Conservation (phyloP, 2,113 vertebrate genomes). For the Rhynchomys soricoides region DNA sequence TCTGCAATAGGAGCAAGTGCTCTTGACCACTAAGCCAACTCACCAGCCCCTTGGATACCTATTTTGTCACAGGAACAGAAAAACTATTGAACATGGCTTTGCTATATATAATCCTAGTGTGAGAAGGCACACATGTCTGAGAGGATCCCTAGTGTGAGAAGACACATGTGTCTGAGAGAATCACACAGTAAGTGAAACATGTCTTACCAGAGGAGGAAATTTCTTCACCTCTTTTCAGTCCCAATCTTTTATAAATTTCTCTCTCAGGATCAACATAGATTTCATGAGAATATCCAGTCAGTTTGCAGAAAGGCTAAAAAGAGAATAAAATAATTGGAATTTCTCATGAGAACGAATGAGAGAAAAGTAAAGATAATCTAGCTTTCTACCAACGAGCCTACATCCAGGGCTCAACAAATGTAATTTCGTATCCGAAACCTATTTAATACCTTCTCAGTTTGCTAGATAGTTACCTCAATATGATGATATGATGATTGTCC, state of each 20-base stretch:
- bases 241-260: slow-evolving; percentile 92
- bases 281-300: slow-evolving; percentile 93
- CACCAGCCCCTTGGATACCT: background rate
- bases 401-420: background rate
- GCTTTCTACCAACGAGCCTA: slow-evolving; percentile 16
- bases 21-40: background rate
- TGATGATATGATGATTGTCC: slow-evolving; percentile 93
- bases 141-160: background rate
- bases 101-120: background rate
- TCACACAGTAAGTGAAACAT: background rate
- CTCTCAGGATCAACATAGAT: slow-evolving; percentile 95
- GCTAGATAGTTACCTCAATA: slow-evolving; percentile 90
- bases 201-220: slow-evolving; percentile 87
- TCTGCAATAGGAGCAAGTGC: background rate
- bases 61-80: background rate
- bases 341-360: slow-evolving; percentile 29
- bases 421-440: slow-evolving; percentile 54
- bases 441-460: background rate
- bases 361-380: slow-evolving; percentile 7
- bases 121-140: too few relatives aligned
- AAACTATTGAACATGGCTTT: background rate
- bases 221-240: slow-evolving; percentile 94
- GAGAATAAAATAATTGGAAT: background rate
- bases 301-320: slow-evolving; percentile 91
- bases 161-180: background rate